Evolutionary conservation across 1,140 invertebrate genomes (phyloP), one percentile per base, ranked within the genome.

Genomic region (Hycleus cichorii): DNA sequence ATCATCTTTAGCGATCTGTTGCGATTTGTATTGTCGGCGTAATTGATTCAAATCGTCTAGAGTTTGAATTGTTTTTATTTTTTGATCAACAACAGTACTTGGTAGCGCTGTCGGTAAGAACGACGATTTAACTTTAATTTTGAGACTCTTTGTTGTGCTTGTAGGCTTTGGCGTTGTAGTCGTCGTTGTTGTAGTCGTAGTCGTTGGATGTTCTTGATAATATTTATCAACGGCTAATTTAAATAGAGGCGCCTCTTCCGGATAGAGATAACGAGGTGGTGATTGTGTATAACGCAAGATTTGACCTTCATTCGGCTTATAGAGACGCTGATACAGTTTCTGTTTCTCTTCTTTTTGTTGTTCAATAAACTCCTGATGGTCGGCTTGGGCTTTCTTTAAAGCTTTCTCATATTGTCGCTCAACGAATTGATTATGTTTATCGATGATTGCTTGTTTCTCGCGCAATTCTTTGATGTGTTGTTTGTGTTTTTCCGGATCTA

Each of bases 341-440:
- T 64, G 71, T 66, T 75, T 69, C 70, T 75, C 60, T 66, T 76
- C 58, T 71, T 66, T 58, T 68, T 85, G 83, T 63, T 82, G 80
- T 57, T 72, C 75, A 0, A 83, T 47, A 62, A 83, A 85, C 43
- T 84, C 81, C 62, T 81, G 78, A 63, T 85, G 83, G 49, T 83
- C 74, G 63, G 81, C 77, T 58, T 83, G 78, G 2, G 83, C 83
- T 70, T 84, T 84, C 62, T 83, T 79, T 64, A 83, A 78, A 48
- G 83, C 81, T 65, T 85, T 84, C 65, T 84, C 81, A 60, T 84
- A 83, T 65, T 85, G 82, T 69, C 81, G 84, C 62, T 84, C 80
- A 11, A 84, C 80, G 62, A 84, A 85, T 58, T 84, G 80, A 66
- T 84, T 83, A 59, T 85, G 83, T 68, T 84, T 85, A 63, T 84